Evolutionary conservation across 2,888 invertebrate genomes (phyloP), one percentile per base, ranked within the genome.

Genomic region (Brachyptera risi): DNA sequence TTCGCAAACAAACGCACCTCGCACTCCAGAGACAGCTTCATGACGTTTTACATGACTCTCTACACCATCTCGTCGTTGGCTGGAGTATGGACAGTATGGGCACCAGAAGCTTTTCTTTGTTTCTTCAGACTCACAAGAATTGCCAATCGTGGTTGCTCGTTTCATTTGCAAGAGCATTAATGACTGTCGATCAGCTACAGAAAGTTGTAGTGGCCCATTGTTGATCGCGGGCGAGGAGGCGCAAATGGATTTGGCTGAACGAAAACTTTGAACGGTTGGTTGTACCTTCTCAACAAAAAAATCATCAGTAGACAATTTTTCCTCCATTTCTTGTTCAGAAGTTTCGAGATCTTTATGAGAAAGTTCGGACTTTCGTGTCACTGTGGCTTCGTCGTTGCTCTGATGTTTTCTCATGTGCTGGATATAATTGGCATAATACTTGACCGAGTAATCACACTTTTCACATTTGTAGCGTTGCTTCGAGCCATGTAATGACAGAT

Each of bases 401-500:
- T 86, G 83, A 31, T 92, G 92, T 70, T 92, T 88, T 63, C 86
- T 84, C 76, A 86, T 79, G 71, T 93, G 93, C 72, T 92, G 92
- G 37, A 86, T 84, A 68, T 88, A 88, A 72, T 91, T 90, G 1
- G 91, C 90, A 69, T 88, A 90, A 73, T 90, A 90, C 69, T 90
- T 90, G 0, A 92, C 92, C 1, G 92, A 90, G 74, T 92, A 92
- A 75, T 93, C 92, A 74, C 93, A 93, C 44, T 84, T 79, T 68
- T 88, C 86, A 76, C 93, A 93, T 68, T 84, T 86, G 73, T 90
- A 92, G 63, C 87, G 81, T 73, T 92, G 90, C 69, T 87, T 86
- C 0, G 91, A 87, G 2, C 92, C 92, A 71, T 93, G 93, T 47
- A 92, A 76, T 17, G 87, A 86, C 67, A 89, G 75, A 74, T 93